Base-by-base conservation (phyloP, 53 echinoderm and acorn worm genomes). In the Henricia sp. region DNA sequence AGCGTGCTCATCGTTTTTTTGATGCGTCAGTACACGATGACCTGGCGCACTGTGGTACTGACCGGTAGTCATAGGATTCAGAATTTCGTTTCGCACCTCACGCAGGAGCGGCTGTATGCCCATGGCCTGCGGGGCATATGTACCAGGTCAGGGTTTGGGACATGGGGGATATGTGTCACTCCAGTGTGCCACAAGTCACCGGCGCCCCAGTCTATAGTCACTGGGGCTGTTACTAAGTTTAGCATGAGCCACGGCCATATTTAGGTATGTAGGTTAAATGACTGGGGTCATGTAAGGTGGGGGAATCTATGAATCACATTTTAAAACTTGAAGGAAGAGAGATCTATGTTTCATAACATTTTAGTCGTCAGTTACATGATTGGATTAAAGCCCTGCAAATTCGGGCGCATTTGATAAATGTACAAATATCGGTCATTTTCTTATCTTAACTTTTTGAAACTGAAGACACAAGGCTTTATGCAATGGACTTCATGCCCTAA, bases 81-180 rank as follows among this genome's bases (percentile, higher is more conserved):
- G 66, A 37, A 36, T 20, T 14, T 32, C 1, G 3, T 19, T n/a
- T n/a, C n/a, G n/a, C n/a, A n/a, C n/a, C n/a, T n/a, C n/a, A n/a
- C n/a, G n/a, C n/a, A 60, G 33, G 29, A 32, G 16, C 16, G 62
- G 29, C 29, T 32, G 62, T 60, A 0, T 60, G 62, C 32, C 24
- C 57, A 13, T 32, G 62, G 62, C 11, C 2, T 28, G 30, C 30
- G 32, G 60, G 30, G 56, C 24, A 26, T 32, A 13, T 13, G 64
- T 16, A 16, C 28, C 43, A 44, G 70, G 70, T 70, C 70, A 67
- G 0, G 38, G 67, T 39, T 39, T 67, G 67, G 37, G 40, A 26
- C n/a, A 8, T 14, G 33, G 70, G 70, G 70, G 70, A 70, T 27
- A 70, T 70, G 70, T 70, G 70, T 70, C 70, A 70, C 70, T n/a